Conservation (phyloP, 2,797 vertebrate genomes). For the Semotilus atromaculatus region DNA sequence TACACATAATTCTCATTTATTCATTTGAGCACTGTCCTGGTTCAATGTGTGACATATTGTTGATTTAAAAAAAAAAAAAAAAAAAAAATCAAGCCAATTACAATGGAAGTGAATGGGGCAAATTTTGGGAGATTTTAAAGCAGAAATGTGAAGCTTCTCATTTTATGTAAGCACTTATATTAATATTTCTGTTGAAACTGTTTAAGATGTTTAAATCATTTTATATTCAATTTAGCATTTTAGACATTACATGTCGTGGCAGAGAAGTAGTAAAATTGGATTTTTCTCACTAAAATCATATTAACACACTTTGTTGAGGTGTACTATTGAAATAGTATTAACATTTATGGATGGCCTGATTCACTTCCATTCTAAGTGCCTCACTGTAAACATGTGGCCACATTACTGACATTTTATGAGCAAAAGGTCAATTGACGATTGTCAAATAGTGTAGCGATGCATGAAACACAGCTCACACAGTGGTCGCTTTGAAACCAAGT, state of each 20-base stretch:
- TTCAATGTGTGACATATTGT: not conserved
- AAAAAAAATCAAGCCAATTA: not conserved
- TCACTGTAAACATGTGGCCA: not conserved
- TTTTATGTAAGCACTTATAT: not conserved
- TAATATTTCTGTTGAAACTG: not conserved
- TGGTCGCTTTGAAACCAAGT: not conserved
- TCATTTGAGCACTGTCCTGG: not conserved
- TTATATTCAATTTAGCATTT: not conserved
- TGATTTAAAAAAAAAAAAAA: too few species aligned
- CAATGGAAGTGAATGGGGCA: not conserved
- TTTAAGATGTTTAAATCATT: not conserved
- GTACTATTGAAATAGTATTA: not conserved
- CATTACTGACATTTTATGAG: not conserved
- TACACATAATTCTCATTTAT: slow-evolving; percentile 8
- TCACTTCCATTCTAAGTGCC: not conserved
- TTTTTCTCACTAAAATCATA: not conserved
- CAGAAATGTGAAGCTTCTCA: not conserved
- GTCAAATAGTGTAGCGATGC: not conserved
- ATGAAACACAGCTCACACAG: not conserved
- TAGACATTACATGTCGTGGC: not conserved
- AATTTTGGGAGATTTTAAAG: not conserved
- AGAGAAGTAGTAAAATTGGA: not conserved
- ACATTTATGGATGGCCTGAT: not conserved
- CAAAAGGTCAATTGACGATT: not conserved
- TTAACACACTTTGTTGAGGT: not conserved